Evolutionary conservation across 2,113 vertebrate genomes (phyloP).

Genomic region (Podarcis cretensis): DNA sequence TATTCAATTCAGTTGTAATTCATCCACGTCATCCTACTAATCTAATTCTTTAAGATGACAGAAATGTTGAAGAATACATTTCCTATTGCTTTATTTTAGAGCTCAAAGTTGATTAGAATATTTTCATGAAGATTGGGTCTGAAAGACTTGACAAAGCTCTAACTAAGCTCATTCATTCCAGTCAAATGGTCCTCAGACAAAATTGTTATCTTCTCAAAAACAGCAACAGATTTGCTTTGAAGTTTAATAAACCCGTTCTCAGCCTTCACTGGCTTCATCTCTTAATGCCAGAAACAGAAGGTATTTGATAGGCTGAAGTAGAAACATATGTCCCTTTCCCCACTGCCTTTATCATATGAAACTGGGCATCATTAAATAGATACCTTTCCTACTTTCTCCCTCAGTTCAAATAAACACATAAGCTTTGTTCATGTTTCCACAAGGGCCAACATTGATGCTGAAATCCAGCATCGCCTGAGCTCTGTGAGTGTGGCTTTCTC

Average conservation of each 20-base stretch:
- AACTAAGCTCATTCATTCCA: conserved; percentile 20
- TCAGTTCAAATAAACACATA: not conserved
- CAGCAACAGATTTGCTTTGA: conserved; percentile 9
- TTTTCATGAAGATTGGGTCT: not conserved
- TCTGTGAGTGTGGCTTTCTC: too few species aligned
- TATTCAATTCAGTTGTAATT: not conserved
- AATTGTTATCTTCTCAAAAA: conserved; percentile 20
- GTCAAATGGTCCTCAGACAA: conserved; percentile 22
- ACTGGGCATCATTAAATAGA: conserved; percentile 23
- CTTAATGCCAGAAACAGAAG: conserved; percentile 30
- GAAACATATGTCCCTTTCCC: conserved; percentile 8
- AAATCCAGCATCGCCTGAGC: too few species aligned
- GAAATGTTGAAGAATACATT: not conserved
- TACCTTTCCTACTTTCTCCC: not conserved
- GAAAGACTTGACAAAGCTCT: conserved; percentile 9
- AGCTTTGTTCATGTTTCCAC: not conserved
- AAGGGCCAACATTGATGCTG: too few species aligned
- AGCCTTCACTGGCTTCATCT: conserved; percentile 7
- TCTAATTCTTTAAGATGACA: not conserved
- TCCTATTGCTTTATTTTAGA: not conserved
- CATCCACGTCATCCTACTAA: not conserved
- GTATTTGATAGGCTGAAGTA: conserved; percentile 23
- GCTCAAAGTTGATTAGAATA: conserved; percentile 21
- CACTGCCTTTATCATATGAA: conserved; percentile 3
- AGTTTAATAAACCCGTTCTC: conserved; percentile 19